phyloP scores from a whole-genome alignment of 2,797 vertebrate species.

The Pseudopleuronectes americanus region DNA sequence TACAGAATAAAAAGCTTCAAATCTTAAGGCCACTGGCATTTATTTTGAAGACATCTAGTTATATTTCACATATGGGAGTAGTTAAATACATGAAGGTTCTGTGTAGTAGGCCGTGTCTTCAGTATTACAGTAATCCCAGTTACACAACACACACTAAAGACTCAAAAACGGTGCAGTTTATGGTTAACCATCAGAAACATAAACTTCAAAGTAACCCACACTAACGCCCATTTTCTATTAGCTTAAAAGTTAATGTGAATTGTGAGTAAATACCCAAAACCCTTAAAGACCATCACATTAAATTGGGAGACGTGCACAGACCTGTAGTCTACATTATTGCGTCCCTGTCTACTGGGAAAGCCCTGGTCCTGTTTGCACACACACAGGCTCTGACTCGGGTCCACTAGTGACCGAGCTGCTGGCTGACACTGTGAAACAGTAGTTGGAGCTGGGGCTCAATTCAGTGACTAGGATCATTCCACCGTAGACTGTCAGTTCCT shows the following conservation, averaged over 20 bases:
- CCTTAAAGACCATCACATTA: constrained; percentile 22
- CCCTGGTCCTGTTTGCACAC: constrained; percentile 47
- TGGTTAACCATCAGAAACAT: not conserved
- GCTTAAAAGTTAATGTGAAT: constrained; percentile 5
- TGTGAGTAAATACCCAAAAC: not conserved
- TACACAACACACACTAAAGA: not conserved
- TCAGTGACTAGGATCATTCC: constrained; percentile 50
- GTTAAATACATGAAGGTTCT: not conserved
- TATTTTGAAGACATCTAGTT: not conserved
- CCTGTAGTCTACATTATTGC: not conserved
- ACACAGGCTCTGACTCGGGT: constrained; percentile 64
- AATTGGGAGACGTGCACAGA: not conserved
- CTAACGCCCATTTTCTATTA: not conserved
- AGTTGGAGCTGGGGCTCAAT: constrained; percentile 54
- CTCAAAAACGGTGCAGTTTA: not conserved
- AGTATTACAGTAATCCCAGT: not conserved
- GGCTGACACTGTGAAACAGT: constrained; percentile 70
- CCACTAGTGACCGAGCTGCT: constrained; percentile 3
- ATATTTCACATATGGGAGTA: not conserved
- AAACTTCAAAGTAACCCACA: not conserved
- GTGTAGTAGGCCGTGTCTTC: not conserved
- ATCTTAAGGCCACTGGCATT: not conserved
- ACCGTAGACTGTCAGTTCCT: constrained; percentile 49
- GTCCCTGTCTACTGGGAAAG: not conserved
- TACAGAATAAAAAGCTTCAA: not conserved